Percentiles rank a stretch among this genome's conserved stretches.
These are phyloP conservation scores for Ancistrus triradiatus DNA, from an alignment of 2,113 vertebrate genomes.

Conservation along the genomic window DNA sequence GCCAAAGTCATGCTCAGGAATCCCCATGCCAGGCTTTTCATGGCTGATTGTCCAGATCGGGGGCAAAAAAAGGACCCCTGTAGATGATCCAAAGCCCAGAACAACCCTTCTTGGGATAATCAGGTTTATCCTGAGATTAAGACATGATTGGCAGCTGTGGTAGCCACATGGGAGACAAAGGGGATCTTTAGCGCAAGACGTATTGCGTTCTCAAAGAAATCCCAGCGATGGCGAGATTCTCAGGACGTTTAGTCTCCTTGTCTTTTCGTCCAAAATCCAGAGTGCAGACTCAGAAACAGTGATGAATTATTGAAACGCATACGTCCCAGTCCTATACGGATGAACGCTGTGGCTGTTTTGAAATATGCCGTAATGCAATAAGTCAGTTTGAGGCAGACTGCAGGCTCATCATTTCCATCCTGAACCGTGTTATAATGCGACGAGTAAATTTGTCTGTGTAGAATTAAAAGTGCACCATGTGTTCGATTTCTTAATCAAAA, in stretches of 20 bases:
- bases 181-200: no score
- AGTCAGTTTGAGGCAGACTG: background rate
- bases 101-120: conserved; percentile 82
- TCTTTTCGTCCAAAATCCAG: no score
- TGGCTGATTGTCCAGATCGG: conserved; percentile 73
- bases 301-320: background rate
- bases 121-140: conserved; percentile 88
- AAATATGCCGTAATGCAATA: background rate
- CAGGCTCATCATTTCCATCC: background rate
- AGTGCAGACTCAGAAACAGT: no score
- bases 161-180: conserved; percentile 61
- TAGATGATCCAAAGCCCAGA: conserved; percentile 83
- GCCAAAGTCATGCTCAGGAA: conserved; percentile 54
- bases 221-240: no score
- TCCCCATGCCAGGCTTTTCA: conserved; percentile 75
- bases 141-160: conserved; percentile 80
- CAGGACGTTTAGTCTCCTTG: no score
- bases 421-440: no score
- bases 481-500: no score
- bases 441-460: background rate
- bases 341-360: background rate
- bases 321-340: no score
- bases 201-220: no score
- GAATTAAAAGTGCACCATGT: background rate
- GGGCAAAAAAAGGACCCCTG: conserved; percentile 75